Conservation (phyloP, 92 coral and sea anemone genomes). For the Palythoa grandiflora region DNA sequence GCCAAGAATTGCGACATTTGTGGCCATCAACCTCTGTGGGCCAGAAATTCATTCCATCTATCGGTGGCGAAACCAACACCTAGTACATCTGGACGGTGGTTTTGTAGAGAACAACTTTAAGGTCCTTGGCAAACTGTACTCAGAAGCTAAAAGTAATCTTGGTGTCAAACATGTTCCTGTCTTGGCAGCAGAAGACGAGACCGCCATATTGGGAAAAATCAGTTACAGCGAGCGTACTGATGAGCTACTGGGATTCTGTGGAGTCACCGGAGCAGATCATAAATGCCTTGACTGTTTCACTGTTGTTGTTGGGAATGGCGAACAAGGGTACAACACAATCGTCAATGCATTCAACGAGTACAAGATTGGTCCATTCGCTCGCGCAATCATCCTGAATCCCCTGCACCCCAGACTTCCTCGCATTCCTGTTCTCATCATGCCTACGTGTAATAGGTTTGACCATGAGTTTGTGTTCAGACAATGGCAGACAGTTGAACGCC, state of each 20-base stretch:
- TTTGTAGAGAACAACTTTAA: not conserved
- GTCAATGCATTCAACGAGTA: slow-evolving; percentile 49
- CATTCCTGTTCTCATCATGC: slow-evolving; percentile 56
- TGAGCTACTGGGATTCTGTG: slow-evolving; percentile 7
- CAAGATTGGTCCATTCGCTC: slow-evolving; percentile 49
- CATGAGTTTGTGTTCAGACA: slow-evolving; percentile 44
- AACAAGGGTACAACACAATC: slow-evolving; percentile 54
- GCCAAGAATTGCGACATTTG: slow-evolving; percentile 53
- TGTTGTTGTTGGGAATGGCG: slow-evolving; percentile 60
- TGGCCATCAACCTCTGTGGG: slow-evolving; percentile 51
- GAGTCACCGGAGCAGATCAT: slow-evolving; percentile 36
- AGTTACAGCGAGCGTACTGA: not conserved
- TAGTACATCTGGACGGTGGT: not conserved
- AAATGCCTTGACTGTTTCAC: slow-evolving; percentile 60
- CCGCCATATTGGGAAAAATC: not conserved
- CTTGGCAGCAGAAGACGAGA: slow-evolving; percentile 5
- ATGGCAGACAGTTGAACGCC: slow-evolving; percentile 62
- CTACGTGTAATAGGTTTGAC: slow-evolving; percentile 64
- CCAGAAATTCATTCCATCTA: slow-evolving; percentile 57
- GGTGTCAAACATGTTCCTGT: not conserved
- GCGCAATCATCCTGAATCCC: slow-evolving; percentile 61
- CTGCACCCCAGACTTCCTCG: slow-evolving; percentile 60
- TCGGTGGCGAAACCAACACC: slow-evolving; percentile 48
- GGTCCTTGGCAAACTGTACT: not conserved
- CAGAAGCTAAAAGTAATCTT: not conserved